Conservation (phyloP, 2,113 vertebrate species). For the Ranitomeya imitator region DNA sequence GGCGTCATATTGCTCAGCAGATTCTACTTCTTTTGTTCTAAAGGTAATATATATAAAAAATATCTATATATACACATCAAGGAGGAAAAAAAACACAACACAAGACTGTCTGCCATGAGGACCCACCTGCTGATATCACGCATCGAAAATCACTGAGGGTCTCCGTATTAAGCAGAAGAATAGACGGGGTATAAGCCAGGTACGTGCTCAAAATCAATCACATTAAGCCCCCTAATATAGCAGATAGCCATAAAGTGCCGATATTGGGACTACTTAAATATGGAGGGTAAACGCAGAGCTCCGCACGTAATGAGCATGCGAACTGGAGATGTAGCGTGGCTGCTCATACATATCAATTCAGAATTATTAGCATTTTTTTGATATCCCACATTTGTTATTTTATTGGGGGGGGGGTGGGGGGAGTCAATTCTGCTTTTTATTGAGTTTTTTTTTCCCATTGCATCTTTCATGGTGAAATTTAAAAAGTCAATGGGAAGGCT, state of each 20-base stretch:
- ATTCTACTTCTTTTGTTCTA: neutral
- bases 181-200: neutral
- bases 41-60: neutral
- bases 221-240: neutral
- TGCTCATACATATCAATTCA: neutral
- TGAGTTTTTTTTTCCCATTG: too few species aligned
- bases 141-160: neutral
- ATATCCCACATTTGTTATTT: too few species aligned
- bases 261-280: neutral
- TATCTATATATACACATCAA: neutral
- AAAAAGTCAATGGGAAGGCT: too few species aligned
- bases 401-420: too few species aligned
- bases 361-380: too few species aligned
- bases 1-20: neutral
- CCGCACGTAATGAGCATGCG: too few species aligned
- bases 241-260: neutral
- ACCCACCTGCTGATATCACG: neutral
- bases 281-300: too few species aligned
- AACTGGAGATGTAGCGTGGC: too few species aligned
- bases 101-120: slow-evolving; percentile 8
- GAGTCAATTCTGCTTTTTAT: too few species aligned
- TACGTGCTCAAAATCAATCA: neutral
- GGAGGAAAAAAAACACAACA: neutral
- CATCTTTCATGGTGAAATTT: too few species aligned
- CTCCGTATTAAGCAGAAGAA: neutral